Evolutionary conservation across 2,888 invertebrate genomes (phyloP), one percentile per base, ranked within the genome.

Genomic region (Nephrocerus scutellatus): DNA sequence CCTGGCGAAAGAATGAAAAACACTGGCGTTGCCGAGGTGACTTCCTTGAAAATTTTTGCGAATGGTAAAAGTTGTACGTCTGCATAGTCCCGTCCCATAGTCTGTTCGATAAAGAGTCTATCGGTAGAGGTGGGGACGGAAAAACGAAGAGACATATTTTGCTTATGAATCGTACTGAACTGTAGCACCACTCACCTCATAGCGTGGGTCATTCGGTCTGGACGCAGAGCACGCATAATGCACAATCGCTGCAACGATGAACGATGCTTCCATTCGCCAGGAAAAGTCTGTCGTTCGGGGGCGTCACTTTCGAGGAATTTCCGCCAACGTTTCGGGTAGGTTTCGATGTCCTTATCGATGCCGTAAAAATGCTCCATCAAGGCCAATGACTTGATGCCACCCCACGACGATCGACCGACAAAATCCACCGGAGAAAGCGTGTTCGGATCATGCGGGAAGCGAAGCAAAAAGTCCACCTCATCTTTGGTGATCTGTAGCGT

Each of bases 261-360:
- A 62, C 90, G 92, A 62, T 86, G 89, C 63, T 95, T 96, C 95
- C 95, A 96, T 57, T 96, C 96, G 42, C 92, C 92, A 0, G 95
- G 95, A 53, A 93, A 77, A 62, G 87, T 90, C 61, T 95, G 93
- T 53, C 83, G 80, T 65, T 96, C 95, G 0, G 95, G 93, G 29
- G 81, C 82, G 63, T 93, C 92, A 23, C 85, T 85, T 55, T 92
- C 89, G 1, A 89, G 80, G 56, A 90, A 90, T 59, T 89, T 91
- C 53, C 83, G 84, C 96, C 96, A 96, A 39, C 86, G 74, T 62
- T 93, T 95, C 1, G 82, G 78, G 7, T 91, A 89, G 2, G 88
- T 88, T 68, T 92, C 92, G 50, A 95, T 84, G 61, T 95, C 93
- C 52, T 86, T 82, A 59, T 95, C 95, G 9, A 95, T 72, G 59